phyloP scores from a whole-genome alignment of 2,797 vertebrate species.

The Nannoperca australis region DNA sequence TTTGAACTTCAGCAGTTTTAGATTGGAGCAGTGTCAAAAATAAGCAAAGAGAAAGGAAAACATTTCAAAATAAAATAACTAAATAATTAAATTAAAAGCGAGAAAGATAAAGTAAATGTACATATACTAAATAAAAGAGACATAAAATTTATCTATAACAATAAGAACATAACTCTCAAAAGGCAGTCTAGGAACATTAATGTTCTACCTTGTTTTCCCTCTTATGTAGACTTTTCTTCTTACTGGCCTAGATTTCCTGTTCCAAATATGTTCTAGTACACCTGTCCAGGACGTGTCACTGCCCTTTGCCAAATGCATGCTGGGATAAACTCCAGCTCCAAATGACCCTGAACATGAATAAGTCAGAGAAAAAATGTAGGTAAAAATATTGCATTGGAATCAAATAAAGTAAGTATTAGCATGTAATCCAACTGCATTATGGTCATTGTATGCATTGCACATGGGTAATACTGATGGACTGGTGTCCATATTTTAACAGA shows the following conservation, averaged over 20 bases:
- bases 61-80: too few relatives aligned
- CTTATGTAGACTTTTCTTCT: constrained; percentile 9
- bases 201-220: too few relatives aligned
- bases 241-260: constrained; percentile 35
- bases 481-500: not conserved
- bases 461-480: not conserved
- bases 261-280: constrained; percentile 15
- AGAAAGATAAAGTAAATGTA: too few relatives aligned
- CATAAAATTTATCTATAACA: too few relatives aligned
- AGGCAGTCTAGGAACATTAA: too few relatives aligned
- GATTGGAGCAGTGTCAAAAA: too few relatives aligned
- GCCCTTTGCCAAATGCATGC: constrained; percentile 42
- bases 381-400: constrained; percentile 1
- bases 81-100: too few relatives aligned
- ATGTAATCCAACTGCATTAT: not conserved
- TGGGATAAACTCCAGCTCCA: constrained; percentile 27
- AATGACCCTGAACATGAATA: constrained; percentile 26
- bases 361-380: constrained; percentile 5
- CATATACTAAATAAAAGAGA: too few relatives aligned
- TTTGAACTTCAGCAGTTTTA: too few relatives aligned
- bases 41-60: too few relatives aligned
- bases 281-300: constrained; percentile 37
- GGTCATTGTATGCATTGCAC: not conserved
- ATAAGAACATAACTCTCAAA: too few relatives aligned
- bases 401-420: not conserved